Evolutionary conservation across 2,888 invertebrate species (phyloP).

Genomic region (Ctena decussata): DNA sequence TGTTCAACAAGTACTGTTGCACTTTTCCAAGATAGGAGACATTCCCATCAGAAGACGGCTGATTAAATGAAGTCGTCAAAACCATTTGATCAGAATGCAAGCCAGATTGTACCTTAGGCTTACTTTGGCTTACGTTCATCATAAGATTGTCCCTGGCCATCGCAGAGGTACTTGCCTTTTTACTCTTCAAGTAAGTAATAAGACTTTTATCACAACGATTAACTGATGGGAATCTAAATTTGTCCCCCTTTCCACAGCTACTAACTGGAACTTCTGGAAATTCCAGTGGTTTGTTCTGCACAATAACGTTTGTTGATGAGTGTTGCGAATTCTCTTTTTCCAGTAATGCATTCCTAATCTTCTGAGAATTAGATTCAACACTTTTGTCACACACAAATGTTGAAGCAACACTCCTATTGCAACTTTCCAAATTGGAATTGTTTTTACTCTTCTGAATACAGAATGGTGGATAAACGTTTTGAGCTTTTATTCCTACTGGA

Average conservation of each 20-base stretch:
- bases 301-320: neutral
- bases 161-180: neutral
- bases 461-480: neutral
- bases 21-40: conserved; percentile 36
- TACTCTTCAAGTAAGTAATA: neutral
- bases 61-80: neutral
- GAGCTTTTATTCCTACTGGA: neutral
- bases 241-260: neutral
- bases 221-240: neutral
- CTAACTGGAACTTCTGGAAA: neutral
- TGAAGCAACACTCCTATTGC: too few relatives aligned
- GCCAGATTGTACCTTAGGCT: neutral
- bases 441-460: neutral
- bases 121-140: neutral
- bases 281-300: neutral
- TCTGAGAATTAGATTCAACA: too few relatives aligned
- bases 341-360: too few relatives aligned
- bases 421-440: too few relatives aligned
- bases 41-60: neutral
- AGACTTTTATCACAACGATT: neutral
- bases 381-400: too few relatives aligned
- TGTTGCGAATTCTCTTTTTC: neutral
- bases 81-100: neutral
- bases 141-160: neutral
- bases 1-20: conserved; percentile 56